Base-by-base conservation (phyloP, 1,140 invertebrate genomes). In the Heterodera carotae region DNA sequence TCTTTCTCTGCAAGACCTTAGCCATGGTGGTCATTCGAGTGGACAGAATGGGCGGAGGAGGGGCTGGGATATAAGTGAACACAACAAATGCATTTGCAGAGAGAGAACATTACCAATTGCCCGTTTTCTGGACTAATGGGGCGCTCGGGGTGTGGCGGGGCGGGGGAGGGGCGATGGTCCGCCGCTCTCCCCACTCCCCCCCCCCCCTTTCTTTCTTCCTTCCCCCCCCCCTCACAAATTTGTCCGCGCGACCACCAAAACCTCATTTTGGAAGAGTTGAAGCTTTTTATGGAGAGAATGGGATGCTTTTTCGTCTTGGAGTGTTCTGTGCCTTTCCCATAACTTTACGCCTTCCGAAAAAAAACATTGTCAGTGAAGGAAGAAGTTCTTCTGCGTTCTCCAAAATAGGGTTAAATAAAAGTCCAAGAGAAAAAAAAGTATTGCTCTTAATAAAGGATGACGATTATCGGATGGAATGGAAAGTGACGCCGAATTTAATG, bases 81-180 rank as follows among this genome's bases (percentile, higher is more conserved):
- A 22, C 18, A 53, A 53, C 12, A 15, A 53, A 53, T 53, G 48
- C 12, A 53, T 53, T 53, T 53, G 48, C n/a, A n/a, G n/a, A n/a
- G 48, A 53, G 48, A 53, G 48, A 53, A 53, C 48, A 53, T 53
- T 53, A 53, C 48, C 48, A 53, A 53, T 53, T 53, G 48, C 48
- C 48, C 48, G 48, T 53, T 53, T 53, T 53, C 48, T 53, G 48
- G 48, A 53, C 48, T 53, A 53, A 53, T 53, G 48, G 48, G 48
- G 48, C 48, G 48, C n/a, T 22, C 48, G 48, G 48, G 39, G 39
- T 6, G 39, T n/a, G n/a, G n/a, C n/a, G n/a, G n/a, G n/a, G 39
- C 7, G 39, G 39, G 39, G 39, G 39, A 0, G 39, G 36, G 36
- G 36, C n/a, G n/a, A n/a, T n/a, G n/a, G n/a, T n/a, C n/a, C n/a